Evolutionary conservation across 1,140 invertebrate genomes (phyloP).

Genomic region (Meloidogyne exigua): DNA sequence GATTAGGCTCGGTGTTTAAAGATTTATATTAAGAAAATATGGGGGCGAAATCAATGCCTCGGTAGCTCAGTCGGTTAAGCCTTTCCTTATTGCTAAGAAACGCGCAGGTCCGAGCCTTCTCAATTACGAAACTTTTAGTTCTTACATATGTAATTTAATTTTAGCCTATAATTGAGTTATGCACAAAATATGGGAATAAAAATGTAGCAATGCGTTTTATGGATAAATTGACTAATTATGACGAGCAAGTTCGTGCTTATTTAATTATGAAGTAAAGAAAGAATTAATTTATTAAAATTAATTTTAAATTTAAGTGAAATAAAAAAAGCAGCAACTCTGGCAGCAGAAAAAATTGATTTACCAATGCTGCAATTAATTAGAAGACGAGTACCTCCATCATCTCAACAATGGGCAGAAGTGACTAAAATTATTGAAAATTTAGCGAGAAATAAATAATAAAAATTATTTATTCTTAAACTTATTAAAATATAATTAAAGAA

Average conservation of each 20-base stretch:
- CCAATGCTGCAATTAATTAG: slow-evolving; percentile 26
- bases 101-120: too few species aligned
- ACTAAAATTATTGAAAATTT: slow-evolving; percentile 23
- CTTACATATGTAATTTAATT: neutral
- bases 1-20: too few species aligned
- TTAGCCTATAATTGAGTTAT: slow-evolving; percentile 33
- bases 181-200: slow-evolving; percentile 22
- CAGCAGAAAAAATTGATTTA: slow-evolving; percentile 30
- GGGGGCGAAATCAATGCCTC: too few species aligned
- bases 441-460: neutral
- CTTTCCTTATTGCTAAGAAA: too few species aligned
- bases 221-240: slow-evolving; percentile 28
- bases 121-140: too few species aligned
- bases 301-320: slow-evolving; percentile 27
- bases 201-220: slow-evolving; percentile 33
- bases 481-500: too few species aligned
- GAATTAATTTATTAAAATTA: neutral
- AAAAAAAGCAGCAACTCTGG: slow-evolving; percentile 27
- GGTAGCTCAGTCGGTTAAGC: too few species aligned
- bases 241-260: slow-evolving; percentile 33
- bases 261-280: slow-evolving; percentile 22
- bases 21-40: too few species aligned
- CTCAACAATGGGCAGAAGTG: slow-evolving; percentile 22
- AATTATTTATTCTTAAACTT: too few species aligned
- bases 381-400: slow-evolving; percentile 22